Base-by-base conservation (phyloP, 2,113 vertebrate genomes). In the Caranx melampygus region DNA sequence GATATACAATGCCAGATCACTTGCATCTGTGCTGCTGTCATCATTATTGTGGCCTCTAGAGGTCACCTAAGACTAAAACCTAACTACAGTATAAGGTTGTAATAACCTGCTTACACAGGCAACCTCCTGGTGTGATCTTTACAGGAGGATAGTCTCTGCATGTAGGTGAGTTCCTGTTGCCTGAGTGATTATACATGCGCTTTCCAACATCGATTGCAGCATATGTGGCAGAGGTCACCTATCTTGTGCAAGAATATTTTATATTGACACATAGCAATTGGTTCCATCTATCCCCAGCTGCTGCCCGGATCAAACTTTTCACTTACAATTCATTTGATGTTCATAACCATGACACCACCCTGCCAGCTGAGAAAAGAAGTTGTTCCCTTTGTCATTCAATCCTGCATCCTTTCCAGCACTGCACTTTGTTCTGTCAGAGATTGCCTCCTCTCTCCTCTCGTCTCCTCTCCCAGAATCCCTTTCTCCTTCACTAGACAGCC, bases 401-500 rank as follows among this genome's bases (percentile, higher is more conserved):
- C 37, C n/a, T 45, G 60, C 20, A 65, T 9, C 40, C 21, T 52
- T 35, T 16, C 44, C 34, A 35, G 11, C 18, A 31, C n/a, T 8
- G 37, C 18, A 8, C 14, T 42, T 67, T 31, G 35, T 45, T 78
- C 54, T 73, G 8, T 49, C n/a, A 33, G 57, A 15, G 21, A 16
- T 21, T 55, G 52, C n/a, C 9, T 63, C 54, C 44, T 64, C 47
- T 64, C 21, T 68, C 15, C 37, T 58, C 37, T 37, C 5, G 0
- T 40, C 33, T 61, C 60, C 57, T 35, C 67, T 62, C 66, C 13
- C 15, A 13, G 26, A 63, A 75, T 62, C 67, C 21, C 33, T 47
- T 44, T 66, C 37, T 58, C 69, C 60, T 72, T 73, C 54, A 61
- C 52, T 69, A 61, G 33, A 51, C 66, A 71, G 49, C 20, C 51